Percentiles rank a stretch among this genome's conserved stretches.
These are phyloP conservation scores for Antitype chi DNA, from an alignment of 2,888 invertebrate genomes.

Conservation along the genomic window DNA sequence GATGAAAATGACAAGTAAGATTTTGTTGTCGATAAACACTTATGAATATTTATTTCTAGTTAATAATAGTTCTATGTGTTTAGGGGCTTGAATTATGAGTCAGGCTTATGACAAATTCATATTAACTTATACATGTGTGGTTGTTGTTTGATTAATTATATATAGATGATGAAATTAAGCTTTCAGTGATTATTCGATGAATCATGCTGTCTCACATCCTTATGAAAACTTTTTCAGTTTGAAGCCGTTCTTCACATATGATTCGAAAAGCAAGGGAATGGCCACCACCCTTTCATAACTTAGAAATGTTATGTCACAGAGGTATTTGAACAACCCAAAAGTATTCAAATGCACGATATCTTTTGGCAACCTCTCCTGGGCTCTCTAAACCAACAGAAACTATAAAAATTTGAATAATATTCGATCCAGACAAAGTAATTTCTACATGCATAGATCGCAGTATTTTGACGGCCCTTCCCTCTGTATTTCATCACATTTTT, in stretches of 20 bases:
- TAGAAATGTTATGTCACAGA: not conserved
- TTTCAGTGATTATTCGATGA: not conserved
- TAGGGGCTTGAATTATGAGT: constrained; percentile 31
- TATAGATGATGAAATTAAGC: not conserved
- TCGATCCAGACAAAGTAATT: constrained; percentile 11
- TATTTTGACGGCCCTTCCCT: constrained; percentile 28
- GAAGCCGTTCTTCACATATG: not conserved
- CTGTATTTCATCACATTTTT: constrained; percentile 50
- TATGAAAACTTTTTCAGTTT: not conserved
- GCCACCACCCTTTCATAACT: not conserved
- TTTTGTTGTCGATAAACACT: constrained; percentile 70
- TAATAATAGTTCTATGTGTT: constrained; percentile 49
- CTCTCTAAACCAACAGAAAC: not conserved
- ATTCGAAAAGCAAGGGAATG: not conserved
- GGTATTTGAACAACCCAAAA: not conserved
- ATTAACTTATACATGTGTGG: not conserved
- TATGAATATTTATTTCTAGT: constrained; percentile 70
- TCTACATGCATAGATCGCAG: constrained; percentile 4
- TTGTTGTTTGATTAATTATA: not conserved
- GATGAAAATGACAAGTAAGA: constrained; percentile 80
- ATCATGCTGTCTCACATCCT: not conserved
- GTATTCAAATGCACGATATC: not conserved
- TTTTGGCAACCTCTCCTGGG: not conserved
- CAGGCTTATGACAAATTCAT: constrained; percentile 18
- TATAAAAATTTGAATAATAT: constrained; percentile 6